phyloP scores from a whole-genome alignment of 2,888 invertebrate genomes.

The Drosophila picticornis region DNA sequence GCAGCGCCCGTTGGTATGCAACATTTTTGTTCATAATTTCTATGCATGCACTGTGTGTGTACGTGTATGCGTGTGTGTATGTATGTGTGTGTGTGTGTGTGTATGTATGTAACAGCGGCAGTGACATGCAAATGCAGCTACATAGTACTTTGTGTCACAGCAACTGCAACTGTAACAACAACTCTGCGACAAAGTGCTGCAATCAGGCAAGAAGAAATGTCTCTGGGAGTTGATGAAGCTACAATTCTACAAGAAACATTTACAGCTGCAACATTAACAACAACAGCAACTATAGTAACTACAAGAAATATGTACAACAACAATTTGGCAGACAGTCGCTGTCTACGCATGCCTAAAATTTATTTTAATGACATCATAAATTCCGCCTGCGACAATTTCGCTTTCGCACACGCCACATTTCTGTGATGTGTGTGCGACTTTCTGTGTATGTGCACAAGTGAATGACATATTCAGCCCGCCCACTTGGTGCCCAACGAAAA shows the following conservation, averaged over 20 bases:
- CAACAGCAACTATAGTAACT: constrained; percentile 12
- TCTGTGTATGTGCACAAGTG: constrained; percentile 41
- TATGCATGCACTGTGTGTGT: constrained; percentile 27
- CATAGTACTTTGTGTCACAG: constrained; percentile 78
- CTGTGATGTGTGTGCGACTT: constrained; percentile 4
- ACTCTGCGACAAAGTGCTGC: constrained; percentile 67
- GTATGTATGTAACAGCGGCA: constrained; percentile 11
- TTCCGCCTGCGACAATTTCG: constrained; percentile 55
- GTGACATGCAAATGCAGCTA: constrained; percentile 65
- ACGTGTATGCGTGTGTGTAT: not conserved
- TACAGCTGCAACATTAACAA: constrained; percentile 15
- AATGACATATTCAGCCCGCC: constrained; percentile 45
- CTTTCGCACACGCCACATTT: constrained; percentile 27
- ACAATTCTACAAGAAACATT: constrained; percentile 14
- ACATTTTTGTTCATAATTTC: constrained; percentile 72
- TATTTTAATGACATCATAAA: constrained; percentile 82
- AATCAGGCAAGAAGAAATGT: constrained; percentile 69
- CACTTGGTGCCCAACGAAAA: constrained; percentile 38
- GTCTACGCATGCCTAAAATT: constrained; percentile 74
- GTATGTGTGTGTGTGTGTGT: constrained; percentile 7
- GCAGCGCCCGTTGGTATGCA: constrained; percentile 59
- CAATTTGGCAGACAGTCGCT: constrained; percentile 45
- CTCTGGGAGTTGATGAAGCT: constrained; percentile 53
- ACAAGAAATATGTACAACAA: constrained; percentile 14
- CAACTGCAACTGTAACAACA: constrained; percentile 34